These are phyloP conservation scores for Bombycilla garrulus DNA, from an alignment of 2,113 vertebrate species.

Conservation along the genomic window DNA sequence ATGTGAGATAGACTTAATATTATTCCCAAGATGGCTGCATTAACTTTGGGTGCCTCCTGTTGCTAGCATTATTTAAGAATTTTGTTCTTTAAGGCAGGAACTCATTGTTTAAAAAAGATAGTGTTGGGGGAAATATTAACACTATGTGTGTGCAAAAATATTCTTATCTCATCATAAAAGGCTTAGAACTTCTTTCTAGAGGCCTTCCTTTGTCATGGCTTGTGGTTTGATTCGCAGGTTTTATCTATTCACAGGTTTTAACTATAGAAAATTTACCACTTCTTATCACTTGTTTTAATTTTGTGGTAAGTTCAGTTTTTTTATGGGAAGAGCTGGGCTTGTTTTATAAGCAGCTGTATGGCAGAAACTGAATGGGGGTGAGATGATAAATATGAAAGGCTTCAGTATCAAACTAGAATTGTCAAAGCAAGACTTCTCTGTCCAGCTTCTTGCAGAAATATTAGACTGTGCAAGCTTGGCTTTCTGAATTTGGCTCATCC, in stretches of 20 bases:
- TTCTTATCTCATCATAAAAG: not conserved
- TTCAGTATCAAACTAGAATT: not conserved
- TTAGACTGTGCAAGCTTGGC: not conserved
- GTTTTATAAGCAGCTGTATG: not conserved
- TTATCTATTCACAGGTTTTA: not conserved
- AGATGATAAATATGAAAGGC: not conserved
- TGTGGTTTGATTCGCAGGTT: not conserved
- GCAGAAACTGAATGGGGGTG: not conserved
- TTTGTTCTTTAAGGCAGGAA: not conserved
- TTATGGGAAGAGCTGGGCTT: not conserved
- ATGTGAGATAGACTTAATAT: not conserved
- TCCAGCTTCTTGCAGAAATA: not conserved
- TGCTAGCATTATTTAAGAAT: not conserved
- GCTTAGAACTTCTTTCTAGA: not conserved
- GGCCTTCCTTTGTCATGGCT: not conserved
- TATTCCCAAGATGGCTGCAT: not conserved
- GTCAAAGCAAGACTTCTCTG: not conserved
- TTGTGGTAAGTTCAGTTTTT: not conserved
- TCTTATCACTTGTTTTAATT: not conserved
- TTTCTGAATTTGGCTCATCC: not conserved
- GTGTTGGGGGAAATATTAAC: not conserved
- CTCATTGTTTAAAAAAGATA: not conserved
- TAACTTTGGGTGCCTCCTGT: not conserved
- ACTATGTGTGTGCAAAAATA: not conserved
- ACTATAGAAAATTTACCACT: not conserved